phyloP scores from a whole-genome alignment of 2,113 vertebrate genomes.

The Echinops telfairi region DNA sequence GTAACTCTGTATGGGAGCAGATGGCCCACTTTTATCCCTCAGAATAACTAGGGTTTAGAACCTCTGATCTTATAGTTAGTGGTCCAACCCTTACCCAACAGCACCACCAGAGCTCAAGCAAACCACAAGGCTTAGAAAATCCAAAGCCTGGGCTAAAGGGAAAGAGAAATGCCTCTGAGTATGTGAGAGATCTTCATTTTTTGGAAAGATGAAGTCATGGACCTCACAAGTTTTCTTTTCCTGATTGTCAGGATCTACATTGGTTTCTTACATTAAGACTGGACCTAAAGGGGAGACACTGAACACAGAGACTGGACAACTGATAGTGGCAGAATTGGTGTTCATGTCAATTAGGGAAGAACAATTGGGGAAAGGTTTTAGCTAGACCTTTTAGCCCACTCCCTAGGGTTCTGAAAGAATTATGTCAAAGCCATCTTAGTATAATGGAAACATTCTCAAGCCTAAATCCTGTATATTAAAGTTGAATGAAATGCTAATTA shows the following conservation, averaged over 20 bases:
- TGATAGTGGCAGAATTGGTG: not conserved
- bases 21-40: no score
- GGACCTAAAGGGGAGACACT: not conserved
- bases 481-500: not conserved
- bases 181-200: not conserved
- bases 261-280: not conserved
- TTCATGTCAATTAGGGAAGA: not conserved
- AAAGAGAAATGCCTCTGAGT: not conserved
- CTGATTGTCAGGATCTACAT: not conserved
- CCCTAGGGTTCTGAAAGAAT: not conserved
- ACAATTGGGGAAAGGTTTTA: not conserved
- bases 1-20: no score
- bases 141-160: not conserved
- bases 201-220: not conserved
- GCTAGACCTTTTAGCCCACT: not conserved
- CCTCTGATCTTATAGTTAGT: no score
- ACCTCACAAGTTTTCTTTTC: not conserved
- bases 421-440: not conserved
- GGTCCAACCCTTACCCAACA: no score
- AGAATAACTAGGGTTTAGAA: no score
- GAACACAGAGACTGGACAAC: not conserved
- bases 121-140: not conserved
- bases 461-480: not conserved
- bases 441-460: not conserved
- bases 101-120: not conserved